Conservation (phyloP, 2,888 invertebrate species). For the Odontocolon sp. region DNA sequence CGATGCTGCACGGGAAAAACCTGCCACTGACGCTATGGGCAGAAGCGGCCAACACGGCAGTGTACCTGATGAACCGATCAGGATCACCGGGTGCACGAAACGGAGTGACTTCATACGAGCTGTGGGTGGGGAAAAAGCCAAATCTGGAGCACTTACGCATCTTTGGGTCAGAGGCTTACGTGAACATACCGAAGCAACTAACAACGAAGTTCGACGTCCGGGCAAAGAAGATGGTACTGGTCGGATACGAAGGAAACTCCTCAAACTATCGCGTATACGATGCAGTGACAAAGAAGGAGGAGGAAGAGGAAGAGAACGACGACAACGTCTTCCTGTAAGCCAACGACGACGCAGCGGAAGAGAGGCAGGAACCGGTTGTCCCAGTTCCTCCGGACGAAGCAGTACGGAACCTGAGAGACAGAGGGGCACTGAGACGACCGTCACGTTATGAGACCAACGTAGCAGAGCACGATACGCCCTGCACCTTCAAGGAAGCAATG, state of each 20-base stretch:
- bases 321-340: slow-evolving; percentile 44
- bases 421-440: slow-evolving; percentile 11
- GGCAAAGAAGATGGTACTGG: too few species aligned
- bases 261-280: slow-evolving; percentile 52
- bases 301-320: slow-evolving; percentile 16
- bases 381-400: not conserved
- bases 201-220: slow-evolving; percentile 46
- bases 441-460: slow-evolving; percentile 43
- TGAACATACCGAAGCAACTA: slow-evolving; percentile 46
- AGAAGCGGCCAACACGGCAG: slow-evolving; percentile 44
- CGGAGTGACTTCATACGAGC: slow-evolving; percentile 27
- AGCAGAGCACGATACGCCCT: slow-evolving; percentile 17
- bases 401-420: slow-evolving; percentile 21
- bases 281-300: slow-evolving; percentile 26
- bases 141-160: slow-evolving; percentile 46
- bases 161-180: slow-evolving; percentile 55
- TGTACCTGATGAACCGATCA: slow-evolving; percentile 39
- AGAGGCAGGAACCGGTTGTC: not conserved
- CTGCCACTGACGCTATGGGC: slow-evolving; percentile 36
- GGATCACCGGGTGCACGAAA: not conserved
- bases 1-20: slow-evolving; percentile 37
- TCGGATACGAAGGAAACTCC: slow-evolving; percentile 48
- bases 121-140: slow-evolving; percentile 23
- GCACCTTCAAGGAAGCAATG: slow-evolving; percentile 40
- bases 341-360: slow-evolving; percentile 12